Percentiles rank a stretch among this genome's conserved stretches.
These are phyloP conservation scores for Etheostoma nigrum DNA, from an alignment of 2,797 vertebrate genomes.

Conservation along the genomic window DNA sequence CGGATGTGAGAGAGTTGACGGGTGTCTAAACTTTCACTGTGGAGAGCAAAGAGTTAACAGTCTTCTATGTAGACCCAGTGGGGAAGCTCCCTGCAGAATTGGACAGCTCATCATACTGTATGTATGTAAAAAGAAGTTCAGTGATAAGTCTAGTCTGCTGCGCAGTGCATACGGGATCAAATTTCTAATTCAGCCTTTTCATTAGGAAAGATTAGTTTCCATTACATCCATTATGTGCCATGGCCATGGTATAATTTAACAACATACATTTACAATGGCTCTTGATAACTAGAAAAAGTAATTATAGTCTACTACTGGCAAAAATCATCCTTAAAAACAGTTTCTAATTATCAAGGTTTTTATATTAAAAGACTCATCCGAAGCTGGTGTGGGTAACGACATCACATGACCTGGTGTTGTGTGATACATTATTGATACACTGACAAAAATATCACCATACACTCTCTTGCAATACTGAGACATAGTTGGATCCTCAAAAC, in stretches of 20 bases:
- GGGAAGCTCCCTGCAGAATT: slow-evolving; percentile 78
- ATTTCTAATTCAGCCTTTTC: slow-evolving; percentile 76
- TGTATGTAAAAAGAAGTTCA: slow-evolving; percentile 60
- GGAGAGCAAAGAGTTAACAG: slow-evolving; percentile 75
- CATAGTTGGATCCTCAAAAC: slow-evolving; percentile 3
- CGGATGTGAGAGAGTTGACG: slow-evolving; percentile 27
- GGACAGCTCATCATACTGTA: slow-evolving; percentile 71
- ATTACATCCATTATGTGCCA: slow-evolving; percentile 69
- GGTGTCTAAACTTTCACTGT: slow-evolving; percentile 36
- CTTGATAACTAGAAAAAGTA: slow-evolving; percentile 65
- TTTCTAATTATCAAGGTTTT: slow-evolving; percentile 11
- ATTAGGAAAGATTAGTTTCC: slow-evolving; percentile 78
- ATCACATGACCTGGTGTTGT: slow-evolving; percentile 45
- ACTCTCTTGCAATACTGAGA: not conserved
- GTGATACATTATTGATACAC: slow-evolving; percentile 55
- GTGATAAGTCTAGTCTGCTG: slow-evolving; percentile 63
- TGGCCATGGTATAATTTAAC: slow-evolving; percentile 73
- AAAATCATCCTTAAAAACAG: slow-evolving; percentile 31
- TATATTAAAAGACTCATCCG: slow-evolving; percentile 8
- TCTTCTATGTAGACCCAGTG: slow-evolving; percentile 61
- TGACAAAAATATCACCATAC: slow-evolving; percentile 35
- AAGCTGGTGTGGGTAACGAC: slow-evolving; percentile 30
- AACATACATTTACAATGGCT: slow-evolving; percentile 63
- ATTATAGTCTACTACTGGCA: slow-evolving; percentile 48
- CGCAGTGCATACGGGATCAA: slow-evolving; percentile 66